Evolutionary conservation across 2,113 vertebrate genomes (phyloP).

Genomic region (Prunella fulvescens): DNA sequence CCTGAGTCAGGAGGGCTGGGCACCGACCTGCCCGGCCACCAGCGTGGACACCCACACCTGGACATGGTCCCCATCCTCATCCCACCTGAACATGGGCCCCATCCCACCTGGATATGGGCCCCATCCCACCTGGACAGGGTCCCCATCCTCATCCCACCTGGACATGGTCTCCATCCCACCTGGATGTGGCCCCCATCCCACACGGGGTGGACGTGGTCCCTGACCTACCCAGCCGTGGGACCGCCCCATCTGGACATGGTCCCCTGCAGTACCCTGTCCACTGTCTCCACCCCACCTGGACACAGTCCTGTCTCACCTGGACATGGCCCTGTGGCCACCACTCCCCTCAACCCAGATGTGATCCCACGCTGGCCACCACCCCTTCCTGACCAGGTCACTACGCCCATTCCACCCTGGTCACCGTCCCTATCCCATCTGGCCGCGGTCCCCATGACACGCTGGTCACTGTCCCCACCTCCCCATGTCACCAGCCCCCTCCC

Average conservation of each 20-base stretch:
- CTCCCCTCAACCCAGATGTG: accelerated
- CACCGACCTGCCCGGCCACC: background rate
- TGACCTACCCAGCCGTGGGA: too few relatives aligned
- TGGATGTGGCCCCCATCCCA: background rate
- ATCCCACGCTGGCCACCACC: background rate
- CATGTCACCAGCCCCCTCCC: accelerated
- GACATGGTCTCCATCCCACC: background rate
- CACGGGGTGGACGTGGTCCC: too few relatives aligned
- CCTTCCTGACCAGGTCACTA: too few relatives aligned
- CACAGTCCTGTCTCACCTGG: background rate
- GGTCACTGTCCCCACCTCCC: accelerated
- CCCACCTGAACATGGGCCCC: too few relatives aligned
- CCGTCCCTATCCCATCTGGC: background rate
- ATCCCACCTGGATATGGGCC: too few relatives aligned
- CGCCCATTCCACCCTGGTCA: background rate
- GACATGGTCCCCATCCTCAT: too few relatives aligned
- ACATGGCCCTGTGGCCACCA: background rate
- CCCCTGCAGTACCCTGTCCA: too few relatives aligned
- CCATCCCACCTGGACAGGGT: background rate
- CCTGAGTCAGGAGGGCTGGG: background rate
- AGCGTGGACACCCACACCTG: background rate
- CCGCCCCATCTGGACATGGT: too few relatives aligned
- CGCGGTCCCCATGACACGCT: accelerated
- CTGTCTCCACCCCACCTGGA: background rate
- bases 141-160: background rate